A percentile compares a stretch with the other conserved stretches of the same genome.
Conservation (phyloP, 2,113 vertebrate genomes). For the Cebus imitator region DNA sequence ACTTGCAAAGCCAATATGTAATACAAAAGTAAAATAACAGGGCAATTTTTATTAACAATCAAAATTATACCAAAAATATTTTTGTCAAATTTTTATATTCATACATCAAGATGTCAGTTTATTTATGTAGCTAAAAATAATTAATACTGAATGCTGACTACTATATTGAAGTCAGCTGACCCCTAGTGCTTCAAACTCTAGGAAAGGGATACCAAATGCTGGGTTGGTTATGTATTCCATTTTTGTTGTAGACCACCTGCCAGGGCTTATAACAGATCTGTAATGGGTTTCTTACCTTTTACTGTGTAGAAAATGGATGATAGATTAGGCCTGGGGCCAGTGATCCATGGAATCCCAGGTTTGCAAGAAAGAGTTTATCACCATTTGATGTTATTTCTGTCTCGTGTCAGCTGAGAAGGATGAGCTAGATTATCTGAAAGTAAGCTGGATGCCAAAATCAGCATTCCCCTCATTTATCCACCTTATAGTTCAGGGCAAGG, state of each 20-base stretch:
- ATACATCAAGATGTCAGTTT: slow-evolving; percentile 66
- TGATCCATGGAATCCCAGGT: slow-evolving; percentile 84
- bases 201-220: slow-evolving; percentile 58
- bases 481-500: slow-evolving; percentile 78
- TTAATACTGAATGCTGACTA: slow-evolving; percentile 59
- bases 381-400: slow-evolving; percentile 87
- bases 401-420: slow-evolving; percentile 84
- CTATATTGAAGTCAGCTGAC: slow-evolving; percentile 66
- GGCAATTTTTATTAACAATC: slow-evolving; percentile 71
- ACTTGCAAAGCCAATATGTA: slow-evolving; percentile 63
- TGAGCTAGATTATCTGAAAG: slow-evolving; percentile 87
- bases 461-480: slow-evolving; percentile 84
- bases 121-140: slow-evolving; percentile 70
- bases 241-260: slow-evolving; percentile 84
- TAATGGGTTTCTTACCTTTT: slow-evolving; percentile 87
- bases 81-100: slow-evolving; percentile 70
- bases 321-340: slow-evolving; percentile 85
- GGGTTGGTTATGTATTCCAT: slow-evolving; percentile 76
- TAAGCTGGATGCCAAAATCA: slow-evolving; percentile 85
- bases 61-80: slow-evolving; percentile 70
- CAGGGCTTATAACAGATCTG: slow-evolving; percentile 81
- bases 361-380: slow-evolving; percentile 86
- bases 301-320: slow-evolving; percentile 86
- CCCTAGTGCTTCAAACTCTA: slow-evolving; percentile 77
- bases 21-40: slow-evolving; percentile 67